Percentiles rank a stretch among this genome's conserved stretches.
These are phyloP conservation scores for Amphimedon queenslandica DNA, from an alignment of 37 sponge, comb jelly and placozoan genomes.

Conservation along the genomic window DNA sequence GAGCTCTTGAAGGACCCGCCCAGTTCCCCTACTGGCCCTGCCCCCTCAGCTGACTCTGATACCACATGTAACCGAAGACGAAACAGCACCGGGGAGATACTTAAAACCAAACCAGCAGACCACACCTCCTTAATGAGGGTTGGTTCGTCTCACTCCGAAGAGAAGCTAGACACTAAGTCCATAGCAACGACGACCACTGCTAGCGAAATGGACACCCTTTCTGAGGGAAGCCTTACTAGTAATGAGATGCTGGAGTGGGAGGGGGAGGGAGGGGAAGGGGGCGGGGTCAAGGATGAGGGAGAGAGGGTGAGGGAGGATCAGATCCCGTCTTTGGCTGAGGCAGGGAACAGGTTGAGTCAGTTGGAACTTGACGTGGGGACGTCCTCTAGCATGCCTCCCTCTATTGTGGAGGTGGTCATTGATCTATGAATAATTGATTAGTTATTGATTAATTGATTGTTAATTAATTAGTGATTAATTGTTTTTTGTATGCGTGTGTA, in stretches of 20 bases:
- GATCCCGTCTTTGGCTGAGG: background rate
- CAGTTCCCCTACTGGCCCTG: background rate
- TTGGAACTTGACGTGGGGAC: background rate
- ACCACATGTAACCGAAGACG: too few species aligned
- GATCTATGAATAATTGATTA: slow-evolving; percentile 6
- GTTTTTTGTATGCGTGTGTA: too few species aligned
- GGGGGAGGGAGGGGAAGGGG: background rate
- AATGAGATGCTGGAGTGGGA: background rate
- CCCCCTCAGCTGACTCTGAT: too few species aligned
- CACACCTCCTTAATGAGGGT: too few species aligned
- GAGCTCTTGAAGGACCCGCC: background rate
- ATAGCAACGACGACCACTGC: background rate
- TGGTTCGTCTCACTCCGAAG: too few species aligned
- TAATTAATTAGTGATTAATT: too few species aligned
- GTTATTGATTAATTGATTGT: too few species aligned
- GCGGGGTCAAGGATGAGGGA: background rate
- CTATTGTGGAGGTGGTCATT: background rate
- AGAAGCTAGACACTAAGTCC: background rate
- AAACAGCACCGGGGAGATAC: too few species aligned
- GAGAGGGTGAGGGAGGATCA: background rate
- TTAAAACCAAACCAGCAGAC: too few species aligned
- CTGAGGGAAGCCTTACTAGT: background rate
- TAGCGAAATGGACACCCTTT: too few species aligned
- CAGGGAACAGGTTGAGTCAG: slow-evolving; percentile 4
- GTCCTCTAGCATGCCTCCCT: background rate